phyloP scores from a whole-genome alignment of 2,797 vertebrate species.

The Champsocephalus esox region DNA sequence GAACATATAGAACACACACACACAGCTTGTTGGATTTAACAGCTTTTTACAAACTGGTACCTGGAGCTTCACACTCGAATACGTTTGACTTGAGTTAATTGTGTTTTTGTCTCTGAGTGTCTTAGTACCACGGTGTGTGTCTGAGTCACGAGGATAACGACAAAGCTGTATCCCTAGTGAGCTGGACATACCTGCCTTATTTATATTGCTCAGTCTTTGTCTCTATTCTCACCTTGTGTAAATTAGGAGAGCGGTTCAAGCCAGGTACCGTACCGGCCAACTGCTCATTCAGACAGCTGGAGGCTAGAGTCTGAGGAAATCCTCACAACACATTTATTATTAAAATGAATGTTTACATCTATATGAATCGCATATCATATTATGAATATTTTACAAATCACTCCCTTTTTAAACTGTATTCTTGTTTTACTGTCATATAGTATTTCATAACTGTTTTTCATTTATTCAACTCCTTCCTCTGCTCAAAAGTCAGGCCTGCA shows the following conservation, averaged over 20 bases:
- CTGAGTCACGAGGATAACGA: conserved; percentile 28
- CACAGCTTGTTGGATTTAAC: conserved; percentile 36
- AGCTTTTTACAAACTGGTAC: conserved; percentile 51
- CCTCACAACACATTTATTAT: background rate
- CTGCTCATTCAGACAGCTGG: background rate
- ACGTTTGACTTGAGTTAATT: conserved; percentile 42
- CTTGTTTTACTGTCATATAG: too few species aligned
- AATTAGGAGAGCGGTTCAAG: conserved; percentile 18
- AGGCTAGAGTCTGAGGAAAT: background rate
- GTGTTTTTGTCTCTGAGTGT: conserved; percentile 32
- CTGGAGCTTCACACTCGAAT: conserved; percentile 48
- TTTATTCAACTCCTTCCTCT: too few species aligned
- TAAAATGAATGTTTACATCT: background rate
- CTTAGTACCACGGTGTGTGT: conserved; percentile 10
- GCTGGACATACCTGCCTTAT: conserved; percentile 43
- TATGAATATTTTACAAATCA: too few species aligned
- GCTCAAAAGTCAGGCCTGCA: too few species aligned
- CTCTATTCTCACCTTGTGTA: conserved; percentile 30
- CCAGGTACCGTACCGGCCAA: background rate
- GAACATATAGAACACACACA: background rate
- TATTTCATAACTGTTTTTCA: too few species aligned
- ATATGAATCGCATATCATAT: background rate
- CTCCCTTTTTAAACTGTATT: too few species aligned
- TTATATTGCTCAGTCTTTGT: conserved; percentile 30
- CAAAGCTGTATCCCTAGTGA: conserved; percentile 34